A percentile compares a stretch with the other conserved stretches of the same genome.
phyloP scores from a whole-genome alignment of 2,113 vertebrate genomes.

The Colistium nudipinnis region DNA sequence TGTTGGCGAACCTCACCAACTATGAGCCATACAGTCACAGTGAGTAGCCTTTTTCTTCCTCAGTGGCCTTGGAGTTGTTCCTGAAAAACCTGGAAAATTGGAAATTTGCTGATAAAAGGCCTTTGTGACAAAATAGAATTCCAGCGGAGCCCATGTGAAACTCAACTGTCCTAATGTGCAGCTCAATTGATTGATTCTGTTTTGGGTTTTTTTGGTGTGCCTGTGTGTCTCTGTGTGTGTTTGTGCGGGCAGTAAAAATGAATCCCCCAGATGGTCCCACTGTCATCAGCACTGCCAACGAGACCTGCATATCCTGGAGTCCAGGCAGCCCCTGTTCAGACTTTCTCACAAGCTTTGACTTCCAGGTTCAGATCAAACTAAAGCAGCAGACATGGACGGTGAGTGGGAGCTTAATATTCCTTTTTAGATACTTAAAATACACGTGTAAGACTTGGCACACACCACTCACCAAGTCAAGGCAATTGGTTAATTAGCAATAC shows the following conservation, averaged over 20 bases:
- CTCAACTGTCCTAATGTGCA: no score
- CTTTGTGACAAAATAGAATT: no score
- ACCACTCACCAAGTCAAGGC: no score
- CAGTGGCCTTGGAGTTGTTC: not conserved
- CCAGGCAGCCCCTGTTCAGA: not conserved
- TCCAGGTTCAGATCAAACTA: constrained; percentile 67
- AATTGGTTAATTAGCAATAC: no score
- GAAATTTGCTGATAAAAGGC: no score
- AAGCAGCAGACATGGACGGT: constrained; percentile 57
- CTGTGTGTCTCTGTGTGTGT: not conserved
- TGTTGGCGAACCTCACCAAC: not conserved
- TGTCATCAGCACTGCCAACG: constrained; percentile 32
- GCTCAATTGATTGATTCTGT: not conserved
- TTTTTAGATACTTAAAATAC: no score
- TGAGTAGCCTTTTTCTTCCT: constrained; percentile 38
- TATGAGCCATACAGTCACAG: not conserved
- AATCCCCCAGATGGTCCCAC: constrained; percentile 58
- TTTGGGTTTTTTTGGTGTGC: constrained; percentile 2
- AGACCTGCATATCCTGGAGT: constrained; percentile 61
- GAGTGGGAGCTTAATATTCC: no score
- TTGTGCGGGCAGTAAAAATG: constrained; percentile 72
- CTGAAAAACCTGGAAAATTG: not conserved
- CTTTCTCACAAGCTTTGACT: not conserved
- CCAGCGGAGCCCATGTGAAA: no score
- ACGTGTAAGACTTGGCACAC: no score